phyloP scores from a whole-genome alignment of 1,140 invertebrate species.

The Bombus affinis region DNA sequence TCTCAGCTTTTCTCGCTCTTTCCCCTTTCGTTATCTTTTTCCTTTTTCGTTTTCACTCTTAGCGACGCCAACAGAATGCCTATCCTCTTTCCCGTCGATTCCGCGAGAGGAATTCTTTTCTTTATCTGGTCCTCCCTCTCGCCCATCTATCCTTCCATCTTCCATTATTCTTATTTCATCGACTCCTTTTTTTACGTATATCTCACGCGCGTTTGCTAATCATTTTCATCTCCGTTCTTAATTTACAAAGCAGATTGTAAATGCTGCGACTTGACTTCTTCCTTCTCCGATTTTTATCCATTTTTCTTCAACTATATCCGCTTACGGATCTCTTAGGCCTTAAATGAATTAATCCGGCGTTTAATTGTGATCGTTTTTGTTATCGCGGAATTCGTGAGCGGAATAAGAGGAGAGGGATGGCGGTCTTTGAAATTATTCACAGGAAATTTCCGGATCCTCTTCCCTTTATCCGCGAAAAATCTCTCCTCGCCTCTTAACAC shows the following conservation, averaged over 20 bases:
- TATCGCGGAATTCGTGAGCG: neutral
- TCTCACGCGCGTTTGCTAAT: neutral
- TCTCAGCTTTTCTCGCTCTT: neutral
- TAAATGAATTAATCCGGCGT: slow-evolving; percentile 25
- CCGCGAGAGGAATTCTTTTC: slow-evolving; percentile 19
- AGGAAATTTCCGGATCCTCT: slow-evolving; percentile 14
- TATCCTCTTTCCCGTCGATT: slow-evolving; percentile 30
- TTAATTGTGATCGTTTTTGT: slow-evolving; percentile 49
- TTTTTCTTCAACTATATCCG: neutral
- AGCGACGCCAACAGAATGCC: slow-evolving; percentile 38
- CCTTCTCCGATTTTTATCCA: neutral
- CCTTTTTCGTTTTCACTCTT: slow-evolving; percentile 8
- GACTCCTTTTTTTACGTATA: slow-evolving; percentile 19
- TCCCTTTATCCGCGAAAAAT: slow-evolving; percentile 26
- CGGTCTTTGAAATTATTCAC: slow-evolving; percentile 42
- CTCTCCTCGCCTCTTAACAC: neutral
- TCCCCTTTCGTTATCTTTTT: neutral
- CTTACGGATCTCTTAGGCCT: too few species aligned
- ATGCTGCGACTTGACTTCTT: neutral
- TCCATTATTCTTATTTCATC: slow-evolving; percentile 32
- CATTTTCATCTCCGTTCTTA: neutral
- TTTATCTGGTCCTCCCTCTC: neutral
- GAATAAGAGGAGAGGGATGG: too few species aligned
- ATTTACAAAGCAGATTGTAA: neutral
- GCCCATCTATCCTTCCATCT: too few species aligned